Conservation (phyloP, 1,140 invertebrate species). For the Plectrocnemia conspersa region DNA sequence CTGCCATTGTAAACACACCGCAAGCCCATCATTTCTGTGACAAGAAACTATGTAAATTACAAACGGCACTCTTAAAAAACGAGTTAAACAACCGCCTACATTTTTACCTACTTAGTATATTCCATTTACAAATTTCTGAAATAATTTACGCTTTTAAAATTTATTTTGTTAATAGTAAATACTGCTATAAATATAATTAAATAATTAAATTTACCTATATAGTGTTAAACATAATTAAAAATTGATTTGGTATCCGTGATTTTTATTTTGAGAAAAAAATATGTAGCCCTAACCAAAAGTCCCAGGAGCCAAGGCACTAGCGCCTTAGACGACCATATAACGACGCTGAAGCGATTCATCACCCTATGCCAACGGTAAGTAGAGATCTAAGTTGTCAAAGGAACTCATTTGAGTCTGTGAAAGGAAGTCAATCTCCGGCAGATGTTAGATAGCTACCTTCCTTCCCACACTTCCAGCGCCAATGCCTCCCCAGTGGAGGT, state of each 20-base stretch:
- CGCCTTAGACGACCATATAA: slow-evolving; percentile 27
- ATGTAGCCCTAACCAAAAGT: slow-evolving; percentile 1
- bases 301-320: slow-evolving; percentile 1
- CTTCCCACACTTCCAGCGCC: slow-evolving; percentile 1
- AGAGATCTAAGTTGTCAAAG: slow-evolving; percentile 36
- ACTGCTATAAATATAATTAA: not conserved
- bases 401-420: slow-evolving; percentile 37
- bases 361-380: slow-evolving; percentile 29
- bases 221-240: not conserved
- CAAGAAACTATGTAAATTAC: too few relatives aligned
- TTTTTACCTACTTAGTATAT: too few relatives aligned
- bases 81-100: too few relatives aligned
- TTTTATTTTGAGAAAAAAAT: not conserved
- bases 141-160: too few relatives aligned
- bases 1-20: too few relatives aligned
- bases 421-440: slow-evolving; percentile 37
- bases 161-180: too few relatives aligned
- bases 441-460: slow-evolving; percentile 33
- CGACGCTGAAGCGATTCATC: slow-evolving; percentile 32
- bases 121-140: too few relatives aligned
- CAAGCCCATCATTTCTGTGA: too few relatives aligned
- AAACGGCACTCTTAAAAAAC: too few relatives aligned
- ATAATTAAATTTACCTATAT: not conserved
- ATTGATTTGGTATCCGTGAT: not conserved
- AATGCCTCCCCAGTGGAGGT: slow-evolving; percentile 2